These are phyloP conservation scores for Rhinella marina DNA, from an alignment of 2,797 vertebrate species.

Conservation along the genomic window DNA sequence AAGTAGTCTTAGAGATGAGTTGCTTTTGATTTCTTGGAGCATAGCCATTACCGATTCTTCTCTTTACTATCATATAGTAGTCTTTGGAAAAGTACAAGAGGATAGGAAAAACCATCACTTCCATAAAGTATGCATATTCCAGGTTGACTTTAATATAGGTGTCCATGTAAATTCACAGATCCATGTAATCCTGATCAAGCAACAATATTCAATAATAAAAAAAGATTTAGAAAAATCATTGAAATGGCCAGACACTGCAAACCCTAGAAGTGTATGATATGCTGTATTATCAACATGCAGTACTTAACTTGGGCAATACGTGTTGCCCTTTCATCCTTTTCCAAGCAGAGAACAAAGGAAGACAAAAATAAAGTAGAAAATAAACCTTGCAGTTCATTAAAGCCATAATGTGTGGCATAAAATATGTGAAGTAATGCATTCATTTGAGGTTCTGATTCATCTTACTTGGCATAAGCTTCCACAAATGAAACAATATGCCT, in stretches of 20 bases:
- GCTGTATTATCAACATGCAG: neutral
- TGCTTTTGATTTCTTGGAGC: neutral
- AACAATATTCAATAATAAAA: neutral
- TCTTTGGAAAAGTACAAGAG: neutral
- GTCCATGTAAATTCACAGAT: neutral
- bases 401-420: neutral
- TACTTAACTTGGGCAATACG: neutral
- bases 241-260: neutral
- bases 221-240: neutral
- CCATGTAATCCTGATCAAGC: too few relatives aligned
- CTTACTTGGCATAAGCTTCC: neutral
- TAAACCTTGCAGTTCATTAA: neutral
- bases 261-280: neutral
- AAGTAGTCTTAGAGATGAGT: too few relatives aligned
- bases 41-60: neutral
- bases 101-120: neutral
- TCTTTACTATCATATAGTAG: neutral
- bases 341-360: neutral
- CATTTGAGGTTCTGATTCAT: neutral
- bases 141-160: neutral
- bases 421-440: neutral
- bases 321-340: neutral
- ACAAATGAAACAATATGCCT: neutral
- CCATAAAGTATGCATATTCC: neutral
- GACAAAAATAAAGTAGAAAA: neutral